Evolutionary conservation across 2,888 invertebrate species (phyloP).

Genomic region (Hydroisotoma schaefferi): DNA sequence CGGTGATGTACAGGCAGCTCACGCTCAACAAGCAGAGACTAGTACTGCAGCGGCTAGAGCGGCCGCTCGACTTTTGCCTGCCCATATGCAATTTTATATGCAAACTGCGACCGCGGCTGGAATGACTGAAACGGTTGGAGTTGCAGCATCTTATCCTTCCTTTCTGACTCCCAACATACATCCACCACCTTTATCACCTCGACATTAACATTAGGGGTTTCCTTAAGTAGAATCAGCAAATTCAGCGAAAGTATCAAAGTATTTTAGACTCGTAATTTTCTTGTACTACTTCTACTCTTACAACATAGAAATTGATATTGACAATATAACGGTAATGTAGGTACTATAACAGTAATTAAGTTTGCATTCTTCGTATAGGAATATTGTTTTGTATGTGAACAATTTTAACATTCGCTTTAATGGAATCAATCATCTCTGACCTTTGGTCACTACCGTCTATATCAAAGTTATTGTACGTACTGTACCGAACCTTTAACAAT

Average conservation of each 20-base stretch:
- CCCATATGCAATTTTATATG: conserved; percentile 40
- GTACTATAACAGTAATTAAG: not conserved
- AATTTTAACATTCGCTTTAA: conserved; percentile 2
- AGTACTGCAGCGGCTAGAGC: conserved; percentile 30
- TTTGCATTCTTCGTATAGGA: not conserved
- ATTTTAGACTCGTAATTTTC: not conserved
- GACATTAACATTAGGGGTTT: conserved; percentile 33
- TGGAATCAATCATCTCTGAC: conserved; percentile 3
- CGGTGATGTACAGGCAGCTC: conserved; percentile 40
- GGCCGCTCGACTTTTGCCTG: conserved; percentile 36
- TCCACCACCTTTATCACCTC: conserved; percentile 38
- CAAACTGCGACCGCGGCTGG: conserved; percentile 35
- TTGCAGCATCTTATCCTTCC: conserved; percentile 35
- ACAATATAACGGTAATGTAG: not conserved
- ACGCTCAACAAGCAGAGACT: conserved; percentile 38
- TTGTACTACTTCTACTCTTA: conserved; percentile 16
- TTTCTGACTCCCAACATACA: conserved; percentile 37
- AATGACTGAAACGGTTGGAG: conserved; percentile 38
- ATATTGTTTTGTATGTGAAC: not conserved
- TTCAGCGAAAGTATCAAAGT: conserved; percentile 8
- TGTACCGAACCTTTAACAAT: not conserved
- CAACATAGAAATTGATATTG: not conserved
- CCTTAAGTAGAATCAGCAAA: no score
- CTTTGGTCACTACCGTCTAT: not conserved
- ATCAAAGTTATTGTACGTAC: not conserved